Evolutionary conservation across 1,140 invertebrate species (phyloP).

Genomic region (Anastrepha obliqua): DNA sequence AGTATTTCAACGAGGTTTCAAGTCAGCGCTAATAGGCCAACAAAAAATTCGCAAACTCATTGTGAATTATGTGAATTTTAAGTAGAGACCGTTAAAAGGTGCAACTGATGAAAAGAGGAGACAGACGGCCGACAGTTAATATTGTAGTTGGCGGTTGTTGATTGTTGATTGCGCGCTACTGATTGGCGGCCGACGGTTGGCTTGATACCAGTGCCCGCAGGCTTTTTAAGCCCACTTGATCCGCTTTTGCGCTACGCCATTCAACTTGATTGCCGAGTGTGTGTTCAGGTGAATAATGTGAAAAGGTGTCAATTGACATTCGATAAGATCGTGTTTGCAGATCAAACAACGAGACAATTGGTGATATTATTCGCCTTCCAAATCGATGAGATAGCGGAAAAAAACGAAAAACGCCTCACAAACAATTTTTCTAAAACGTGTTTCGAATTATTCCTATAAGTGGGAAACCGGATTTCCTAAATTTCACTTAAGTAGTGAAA

Average conservation of each 20-base stretch:
- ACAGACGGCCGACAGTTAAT: neutral
- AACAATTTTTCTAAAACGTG: neutral
- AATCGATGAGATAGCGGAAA: neutral
- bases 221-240: constrained; percentile 52
- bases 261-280: constrained; percentile 27
- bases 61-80: neutral
- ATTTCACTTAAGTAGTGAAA: constrained; percentile 1
- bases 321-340: constrained; percentile 45
- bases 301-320: constrained; percentile 54
- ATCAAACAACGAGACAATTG: constrained; percentile 16
- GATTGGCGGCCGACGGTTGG: neutral
- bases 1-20: constrained; percentile 23
- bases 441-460: neutral
- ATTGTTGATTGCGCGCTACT: constrained; percentile 39
- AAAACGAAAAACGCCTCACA: neutral
- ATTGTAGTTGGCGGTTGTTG: constrained; percentile 1
- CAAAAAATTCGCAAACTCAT: constrained; percentile 42
- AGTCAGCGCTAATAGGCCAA: neutral
- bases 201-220: neutral
- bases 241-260: constrained; percentile 12
- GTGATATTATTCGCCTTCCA: neutral
- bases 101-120: neutral
- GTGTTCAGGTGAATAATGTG: constrained; percentile 41
- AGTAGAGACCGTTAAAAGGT: neutral
- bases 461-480: neutral